Base-by-base conservation (phyloP, 2,113 vertebrate genomes). In the Psilopogon haemacephalus region DNA sequence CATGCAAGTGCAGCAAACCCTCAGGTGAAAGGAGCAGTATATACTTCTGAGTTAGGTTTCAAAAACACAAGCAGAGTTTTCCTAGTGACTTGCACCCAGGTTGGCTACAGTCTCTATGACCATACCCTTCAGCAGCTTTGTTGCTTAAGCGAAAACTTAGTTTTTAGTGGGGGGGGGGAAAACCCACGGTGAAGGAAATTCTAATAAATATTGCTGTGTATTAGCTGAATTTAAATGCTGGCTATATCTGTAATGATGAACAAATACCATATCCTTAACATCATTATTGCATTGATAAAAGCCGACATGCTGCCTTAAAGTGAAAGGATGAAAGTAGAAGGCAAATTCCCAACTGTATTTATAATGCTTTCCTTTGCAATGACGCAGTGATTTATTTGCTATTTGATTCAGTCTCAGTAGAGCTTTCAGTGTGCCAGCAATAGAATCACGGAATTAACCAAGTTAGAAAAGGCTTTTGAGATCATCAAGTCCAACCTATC, bases 1-100 rank as follows among this genome's bases (percentile, higher is more conserved):
- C 16, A 1, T 0, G 0, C 0, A 1, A 55, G 21, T 32, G 19
- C 42, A 84, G 65, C 24, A 81, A 70, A 59, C 8, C 9, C 5
- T 86, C 18, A 59, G 58, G 5, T 79, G 37, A 68, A 68, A 74
- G 12, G 33, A 59, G 32, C 6, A 28, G n/a, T 44, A 71, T 54
- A 6, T 55, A 6, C 46, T 81, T 71, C 65, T 19, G 33, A 38
- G 17, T 58, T 77, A 42, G 3, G 9, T 50, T 86, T 74, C 88
- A 35, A 54, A 84, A 84, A 48, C 9, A 50, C 28, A 37, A 75
- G 21, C 19, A 35, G 48, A 26, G 33, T 63, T 87, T 91, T 86
- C 38, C 46, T 81, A 13, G 16, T 71, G 77, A 12, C 14, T 72
- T 55, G 33, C 8, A 3, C 4, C 40, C 7, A 32, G 33, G 16